Evolutionary conservation across 2,113 vertebrate species (phyloP), one percentile per base, ranked within the genome.

Genomic region (Columbina picui): DNA sequence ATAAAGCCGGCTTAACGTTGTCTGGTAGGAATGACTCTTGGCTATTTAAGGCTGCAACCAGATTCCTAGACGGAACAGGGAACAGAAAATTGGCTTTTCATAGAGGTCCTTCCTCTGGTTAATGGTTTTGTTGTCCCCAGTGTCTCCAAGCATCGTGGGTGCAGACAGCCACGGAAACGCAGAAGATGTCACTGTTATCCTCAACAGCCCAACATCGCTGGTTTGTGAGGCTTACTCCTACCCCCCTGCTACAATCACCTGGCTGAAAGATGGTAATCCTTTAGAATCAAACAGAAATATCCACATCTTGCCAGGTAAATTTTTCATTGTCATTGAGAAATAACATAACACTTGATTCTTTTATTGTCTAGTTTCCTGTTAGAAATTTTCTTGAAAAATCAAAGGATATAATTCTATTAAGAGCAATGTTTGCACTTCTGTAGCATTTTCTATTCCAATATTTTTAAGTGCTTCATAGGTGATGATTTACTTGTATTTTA

Each of bases 151-250:
- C 57, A 99, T 99, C 57, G 91, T 97, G 87, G 99, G 99, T 27
- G 97, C 98, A 13, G 98, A 98, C 26, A 82, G 95, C 12, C 97
- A 98, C 17, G 97, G 98, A 17, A 98, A 96, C 38, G 97, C 98
- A 45, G 99, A 99, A 94, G 98, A 99, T 23, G 97, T 99, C 74
- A 98, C 98, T 1, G 99, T 99, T 32, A 99, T 99, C 78, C 98
- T 99, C 39, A 99, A 98, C 97, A 99, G 98, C 80, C 99, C 99
- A 57, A 99, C 98, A 2, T 99, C 99, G 1, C 92, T 99, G 78
- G 96, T 99, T 78, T 99, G 99, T 81, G 99, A 99, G 77, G 99
- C 98, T 57, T 99, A 99, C 70, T 99, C 99, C 1, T 99, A 99
- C 84, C 99, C 99, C 15, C 98, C 99, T 34, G 99, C 99, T 57